Conservation (phyloP, 2,888 invertebrate species). For the Zeuzera pyrina region DNA sequence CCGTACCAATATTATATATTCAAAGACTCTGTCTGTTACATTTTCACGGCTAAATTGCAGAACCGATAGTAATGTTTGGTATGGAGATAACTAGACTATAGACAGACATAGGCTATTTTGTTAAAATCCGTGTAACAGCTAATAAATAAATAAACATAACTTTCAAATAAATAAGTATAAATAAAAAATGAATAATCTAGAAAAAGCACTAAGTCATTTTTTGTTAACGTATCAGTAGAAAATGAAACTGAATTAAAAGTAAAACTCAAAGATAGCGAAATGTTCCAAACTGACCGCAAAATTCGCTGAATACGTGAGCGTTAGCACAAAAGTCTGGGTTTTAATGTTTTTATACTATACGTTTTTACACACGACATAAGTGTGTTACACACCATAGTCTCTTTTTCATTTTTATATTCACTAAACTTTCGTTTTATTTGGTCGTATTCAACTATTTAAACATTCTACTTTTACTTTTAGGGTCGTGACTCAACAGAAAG, state of each 20-base stretch:
- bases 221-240: no score
- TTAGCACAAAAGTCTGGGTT: no score
- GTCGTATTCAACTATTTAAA: constrained; percentile 28
- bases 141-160: no score
- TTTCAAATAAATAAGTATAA: not conserved
- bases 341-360: no score
- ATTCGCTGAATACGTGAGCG: constrained; percentile 28
- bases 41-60: no score
- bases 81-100: no score
- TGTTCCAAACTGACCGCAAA: constrained; percentile 30
- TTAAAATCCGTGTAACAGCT: no score
- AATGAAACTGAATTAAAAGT: constrained; percentile 19
- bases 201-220: constrained; percentile 7
- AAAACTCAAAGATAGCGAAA: constrained; percentile 22
- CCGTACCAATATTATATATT: no score
- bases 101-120: no score
- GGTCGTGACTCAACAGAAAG: constrained; percentile 33
- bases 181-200: not conserved
- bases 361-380: no score
- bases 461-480: constrained; percentile 45
- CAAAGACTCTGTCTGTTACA: no score
- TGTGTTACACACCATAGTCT: constrained; percentile 20
- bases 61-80: no score
- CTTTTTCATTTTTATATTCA: constrained; percentile 17
- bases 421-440: constrained; percentile 29